Conservation (phyloP, 2,113 vertebrate genomes). For the Dicaeum eximium region DNA sequence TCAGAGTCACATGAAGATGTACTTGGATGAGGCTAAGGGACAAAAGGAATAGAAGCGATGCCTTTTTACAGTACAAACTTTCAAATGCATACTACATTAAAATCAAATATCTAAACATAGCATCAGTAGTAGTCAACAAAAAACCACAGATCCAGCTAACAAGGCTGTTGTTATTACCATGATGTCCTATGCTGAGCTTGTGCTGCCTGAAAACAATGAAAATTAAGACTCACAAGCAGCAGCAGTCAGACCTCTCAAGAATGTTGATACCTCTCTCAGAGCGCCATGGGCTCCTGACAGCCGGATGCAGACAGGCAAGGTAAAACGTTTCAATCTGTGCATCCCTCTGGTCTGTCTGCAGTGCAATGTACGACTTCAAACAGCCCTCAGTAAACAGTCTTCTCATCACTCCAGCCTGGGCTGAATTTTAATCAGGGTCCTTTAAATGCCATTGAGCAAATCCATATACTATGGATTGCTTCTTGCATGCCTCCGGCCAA, state of each 20-base stretch:
- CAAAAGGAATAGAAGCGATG: slow-evolving; percentile 5
- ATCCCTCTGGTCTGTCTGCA: slow-evolving; percentile 48
- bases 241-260: background rate
- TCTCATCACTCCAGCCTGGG: slow-evolving; percentile 59
- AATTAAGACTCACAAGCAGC: slow-evolving; percentile 24
- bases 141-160: background rate
- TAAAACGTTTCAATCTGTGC: slow-evolving; percentile 58
- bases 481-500: slow-evolving; percentile 68
- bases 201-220: background rate
- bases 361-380: slow-evolving; percentile 38
- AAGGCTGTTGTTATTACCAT: background rate
- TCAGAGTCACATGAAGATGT: background rate
- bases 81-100: background rate
- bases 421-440: slow-evolving; percentile 82
- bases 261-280: slow-evolving; percentile 36
- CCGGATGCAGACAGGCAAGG: slow-evolving; percentile 25
- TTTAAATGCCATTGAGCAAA: slow-evolving; percentile 82
- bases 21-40: background rate
- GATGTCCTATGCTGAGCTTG: background rate
- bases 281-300: slow-evolving; percentile 40
- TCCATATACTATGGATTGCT: slow-evolving; percentile 77
- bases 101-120: background rate
- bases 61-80: slow-evolving; percentile 11
- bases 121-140: background rate
- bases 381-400: slow-evolving; percentile 63